A percentile compares a stretch with the other conserved stretches of the same genome.
Evolutionary conservation across 2,113 vertebrate genomes (phyloP).

Genomic region (Semnornis frantzii): DNA sequence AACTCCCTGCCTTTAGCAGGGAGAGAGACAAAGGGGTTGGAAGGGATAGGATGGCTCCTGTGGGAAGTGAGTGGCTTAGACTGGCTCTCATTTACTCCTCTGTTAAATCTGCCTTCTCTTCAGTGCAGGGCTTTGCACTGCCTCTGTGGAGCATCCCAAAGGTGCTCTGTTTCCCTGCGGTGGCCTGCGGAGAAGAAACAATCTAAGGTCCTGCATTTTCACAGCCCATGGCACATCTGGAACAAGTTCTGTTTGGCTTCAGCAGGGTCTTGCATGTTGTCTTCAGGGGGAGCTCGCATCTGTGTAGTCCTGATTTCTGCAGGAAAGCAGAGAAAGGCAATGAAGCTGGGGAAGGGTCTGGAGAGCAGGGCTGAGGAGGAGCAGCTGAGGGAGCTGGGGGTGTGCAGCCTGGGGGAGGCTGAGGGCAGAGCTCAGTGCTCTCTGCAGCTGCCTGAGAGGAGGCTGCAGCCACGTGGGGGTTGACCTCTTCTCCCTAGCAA

Average conservation of each 20-base stretch:
- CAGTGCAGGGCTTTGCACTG: not conserved
- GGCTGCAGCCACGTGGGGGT: too few relatives aligned
- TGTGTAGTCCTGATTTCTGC: not conserved
- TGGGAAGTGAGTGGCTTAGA: not conserved
- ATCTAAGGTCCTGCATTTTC: not conserved
- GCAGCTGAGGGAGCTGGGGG: too few relatives aligned
- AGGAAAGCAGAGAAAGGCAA: too few relatives aligned
- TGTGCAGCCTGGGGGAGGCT: too few relatives aligned
- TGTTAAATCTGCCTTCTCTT: not conserved
- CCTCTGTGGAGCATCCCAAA: not conserved
- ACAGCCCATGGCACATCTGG: rapidly evolving
- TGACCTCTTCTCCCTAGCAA: too few relatives aligned
- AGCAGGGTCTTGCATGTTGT: rapidly evolving
- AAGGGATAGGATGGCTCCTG: rapidly evolving
- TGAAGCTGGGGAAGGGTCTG: too few relatives aligned
- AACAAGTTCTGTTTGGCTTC: not conserved
- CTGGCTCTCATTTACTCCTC: not conserved
- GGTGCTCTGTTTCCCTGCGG: not conserved
- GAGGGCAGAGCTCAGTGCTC: too few relatives aligned
- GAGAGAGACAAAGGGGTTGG: not conserved
- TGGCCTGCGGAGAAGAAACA: not conserved
- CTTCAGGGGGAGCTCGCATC: not conserved
- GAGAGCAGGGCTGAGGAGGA: too few relatives aligned
- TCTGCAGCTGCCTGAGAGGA: too few relatives aligned
- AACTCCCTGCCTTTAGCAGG: not conserved